phyloP scores from a whole-genome alignment of 2,113 vertebrate genomes.

The Cathartes aura region DNA sequence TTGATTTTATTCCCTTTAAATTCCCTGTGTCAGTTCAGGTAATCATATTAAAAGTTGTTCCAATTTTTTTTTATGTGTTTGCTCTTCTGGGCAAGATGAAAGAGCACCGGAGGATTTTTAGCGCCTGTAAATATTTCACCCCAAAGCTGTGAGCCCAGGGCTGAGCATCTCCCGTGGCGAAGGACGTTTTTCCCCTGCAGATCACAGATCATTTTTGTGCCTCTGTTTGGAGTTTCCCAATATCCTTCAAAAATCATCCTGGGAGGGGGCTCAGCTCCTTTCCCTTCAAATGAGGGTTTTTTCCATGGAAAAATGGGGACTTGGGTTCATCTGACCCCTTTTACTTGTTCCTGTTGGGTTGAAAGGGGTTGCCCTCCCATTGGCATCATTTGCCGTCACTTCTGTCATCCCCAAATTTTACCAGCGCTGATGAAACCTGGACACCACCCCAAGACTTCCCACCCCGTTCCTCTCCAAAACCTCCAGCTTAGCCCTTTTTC shows the following conservation, averaged over 20 bases:
- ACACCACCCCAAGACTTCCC: background rate
- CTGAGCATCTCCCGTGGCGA: background rate
- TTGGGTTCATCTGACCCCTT: background rate
- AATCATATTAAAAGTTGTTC: background rate
- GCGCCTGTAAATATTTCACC: background rate
- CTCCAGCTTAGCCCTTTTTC: background rate
- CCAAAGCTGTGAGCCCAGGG: background rate
- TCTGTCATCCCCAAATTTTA: background rate
- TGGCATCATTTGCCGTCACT: background rate
- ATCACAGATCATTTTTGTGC: background rate
- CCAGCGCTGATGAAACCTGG: accelerated
- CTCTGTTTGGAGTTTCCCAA: background rate
- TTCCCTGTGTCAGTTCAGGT: background rate
- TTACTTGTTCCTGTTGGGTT: background rate
- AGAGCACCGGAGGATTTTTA: background rate
- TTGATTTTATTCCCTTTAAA: constrained; percentile 38
- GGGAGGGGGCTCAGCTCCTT: background rate
- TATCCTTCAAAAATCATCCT: background rate
- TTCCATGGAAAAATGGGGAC: background rate
- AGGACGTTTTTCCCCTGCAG: too few relatives aligned
- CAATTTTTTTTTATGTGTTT: background rate
- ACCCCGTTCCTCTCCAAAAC: background rate
- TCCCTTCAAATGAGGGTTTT: background rate
- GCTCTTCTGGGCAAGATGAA: background rate
- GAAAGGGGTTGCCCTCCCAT: background rate